Percentiles rank a stretch among this genome's conserved stretches.
phyloP scores from a whole-genome alignment of 2,888 invertebrate genomes.

The Eupithecia subfuscata region DNA sequence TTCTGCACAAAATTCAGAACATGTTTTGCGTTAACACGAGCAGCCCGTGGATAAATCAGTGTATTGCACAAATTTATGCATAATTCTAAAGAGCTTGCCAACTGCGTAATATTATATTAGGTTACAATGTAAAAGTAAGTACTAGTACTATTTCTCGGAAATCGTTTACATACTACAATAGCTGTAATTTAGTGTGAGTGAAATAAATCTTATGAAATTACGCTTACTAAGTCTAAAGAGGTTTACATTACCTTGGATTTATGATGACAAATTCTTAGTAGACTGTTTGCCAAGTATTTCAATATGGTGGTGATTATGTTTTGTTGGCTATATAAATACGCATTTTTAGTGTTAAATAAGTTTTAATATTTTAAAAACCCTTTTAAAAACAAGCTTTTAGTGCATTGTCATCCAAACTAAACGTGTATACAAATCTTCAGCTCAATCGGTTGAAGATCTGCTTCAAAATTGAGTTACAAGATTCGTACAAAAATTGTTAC shows the following conservation, averaged over 20 bases:
- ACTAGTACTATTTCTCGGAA: constrained; percentile 20
- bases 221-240: constrained; percentile 11
- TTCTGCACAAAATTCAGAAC: background rate
- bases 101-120: constrained; percentile 3
- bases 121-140: constrained; percentile 21
- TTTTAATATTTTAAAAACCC: too few relatives aligned
- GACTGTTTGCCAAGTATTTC: constrained; percentile 7
- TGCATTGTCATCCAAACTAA: too few relatives aligned
- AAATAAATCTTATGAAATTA: constrained; percentile 29
- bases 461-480: too few relatives aligned
- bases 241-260: constrained; percentile 17
- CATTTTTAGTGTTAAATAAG: background rate
- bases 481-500: too few relatives aligned
- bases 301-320: background rate
- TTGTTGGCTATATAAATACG: background rate
- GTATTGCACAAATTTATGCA: background rate
- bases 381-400: too few relatives aligned
- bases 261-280: constrained; percentile 4
- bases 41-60: background rate
- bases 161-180: constrained; percentile 18
- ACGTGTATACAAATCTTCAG: too few relatives aligned
- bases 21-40: background rate
- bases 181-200: constrained; percentile 25
- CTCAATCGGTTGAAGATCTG: too few relatives aligned
- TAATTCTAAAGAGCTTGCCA: constrained; percentile 18